Conservation (phyloP, 2,888 invertebrate genomes). For the Dolomedes plantarius region DNA sequence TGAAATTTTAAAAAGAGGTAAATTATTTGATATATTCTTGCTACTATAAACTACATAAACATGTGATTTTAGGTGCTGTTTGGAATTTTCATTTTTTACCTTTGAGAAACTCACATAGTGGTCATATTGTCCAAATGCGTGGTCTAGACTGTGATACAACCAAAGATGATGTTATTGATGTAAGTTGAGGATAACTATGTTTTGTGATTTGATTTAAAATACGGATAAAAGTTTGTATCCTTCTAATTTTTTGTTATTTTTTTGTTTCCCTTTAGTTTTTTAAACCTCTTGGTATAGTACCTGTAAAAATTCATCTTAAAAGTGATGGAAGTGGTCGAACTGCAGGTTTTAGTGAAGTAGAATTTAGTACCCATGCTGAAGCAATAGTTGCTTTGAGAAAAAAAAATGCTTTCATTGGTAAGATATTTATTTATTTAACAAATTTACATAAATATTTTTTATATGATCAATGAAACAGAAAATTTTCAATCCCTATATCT, state of each 20-base stretch:
- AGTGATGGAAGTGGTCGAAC: constrained; percentile 47
- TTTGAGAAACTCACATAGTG: neutral
- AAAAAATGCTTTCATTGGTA: constrained; percentile 64
- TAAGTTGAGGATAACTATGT: neutral
- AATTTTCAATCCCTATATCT: too few species aligned
- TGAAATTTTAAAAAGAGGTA: too few species aligned
- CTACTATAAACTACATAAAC: too few species aligned
- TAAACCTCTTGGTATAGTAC: constrained; percentile 51
- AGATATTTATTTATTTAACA: too few species aligned
- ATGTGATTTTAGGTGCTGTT: too few species aligned
- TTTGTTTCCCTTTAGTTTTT: constrained; percentile 55
- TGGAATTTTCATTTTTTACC: too few species aligned
- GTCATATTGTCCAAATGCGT: constrained; percentile 56
- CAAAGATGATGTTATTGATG: constrained; percentile 53
- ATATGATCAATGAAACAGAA: too few species aligned
- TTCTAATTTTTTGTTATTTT: neutral
- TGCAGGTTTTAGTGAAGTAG: constrained; percentile 47
- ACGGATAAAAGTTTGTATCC: neutral
- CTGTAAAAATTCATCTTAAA: constrained; percentile 39
- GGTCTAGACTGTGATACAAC: constrained; percentile 59
- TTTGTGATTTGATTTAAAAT: neutral
- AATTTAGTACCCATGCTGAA: constrained; percentile 59
- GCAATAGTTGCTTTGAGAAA: constrained; percentile 65
- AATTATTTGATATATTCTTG: too few species aligned
- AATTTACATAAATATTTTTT: too few species aligned